phyloP scores from a whole-genome alignment of 2,888 invertebrate species.

The Folsomia manolachei region DNA sequence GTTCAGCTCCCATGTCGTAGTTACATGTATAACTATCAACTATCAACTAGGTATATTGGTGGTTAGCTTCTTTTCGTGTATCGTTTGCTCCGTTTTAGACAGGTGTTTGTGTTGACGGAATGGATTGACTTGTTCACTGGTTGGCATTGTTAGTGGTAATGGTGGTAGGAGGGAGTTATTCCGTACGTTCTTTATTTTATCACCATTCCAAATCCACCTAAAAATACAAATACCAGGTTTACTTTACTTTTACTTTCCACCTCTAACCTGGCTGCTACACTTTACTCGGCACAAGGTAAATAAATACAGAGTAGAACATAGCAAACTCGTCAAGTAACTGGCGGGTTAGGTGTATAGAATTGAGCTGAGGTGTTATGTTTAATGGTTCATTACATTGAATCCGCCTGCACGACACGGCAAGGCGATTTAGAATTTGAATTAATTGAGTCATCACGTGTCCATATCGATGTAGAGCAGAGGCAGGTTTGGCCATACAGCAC shows the following conservation, averaged over 20 bases:
- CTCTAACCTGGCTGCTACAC: no score
- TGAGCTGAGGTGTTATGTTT: not conserved
- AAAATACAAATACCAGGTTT: no score
- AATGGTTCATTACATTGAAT: slow-evolving; percentile 1
- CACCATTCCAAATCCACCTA: no score
- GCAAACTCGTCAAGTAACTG: no score
- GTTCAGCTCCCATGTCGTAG: no score
- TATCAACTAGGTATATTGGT: not conserved
- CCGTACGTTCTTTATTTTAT: not conserved
- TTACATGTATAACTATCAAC: not conserved
- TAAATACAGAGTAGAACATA: no score
- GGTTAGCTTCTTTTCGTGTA: not conserved
- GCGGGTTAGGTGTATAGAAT: not conserved
- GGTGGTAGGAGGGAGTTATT: not conserved
- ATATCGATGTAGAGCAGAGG: no score
- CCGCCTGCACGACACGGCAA: not conserved
- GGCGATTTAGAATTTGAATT: slow-evolving; percentile 9
- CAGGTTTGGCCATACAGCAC: no score
- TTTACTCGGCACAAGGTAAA: no score
- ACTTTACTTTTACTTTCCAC: no score
- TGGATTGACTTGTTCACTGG: not conserved
- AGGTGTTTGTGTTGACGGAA: not conserved
- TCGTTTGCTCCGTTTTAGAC: not conserved
- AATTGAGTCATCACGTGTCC: slow-evolving; percentile 20
- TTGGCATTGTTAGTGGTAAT: not conserved